Conservation (phyloP, 2,888 invertebrate genomes). For the Notodonta ziczac region DNA sequence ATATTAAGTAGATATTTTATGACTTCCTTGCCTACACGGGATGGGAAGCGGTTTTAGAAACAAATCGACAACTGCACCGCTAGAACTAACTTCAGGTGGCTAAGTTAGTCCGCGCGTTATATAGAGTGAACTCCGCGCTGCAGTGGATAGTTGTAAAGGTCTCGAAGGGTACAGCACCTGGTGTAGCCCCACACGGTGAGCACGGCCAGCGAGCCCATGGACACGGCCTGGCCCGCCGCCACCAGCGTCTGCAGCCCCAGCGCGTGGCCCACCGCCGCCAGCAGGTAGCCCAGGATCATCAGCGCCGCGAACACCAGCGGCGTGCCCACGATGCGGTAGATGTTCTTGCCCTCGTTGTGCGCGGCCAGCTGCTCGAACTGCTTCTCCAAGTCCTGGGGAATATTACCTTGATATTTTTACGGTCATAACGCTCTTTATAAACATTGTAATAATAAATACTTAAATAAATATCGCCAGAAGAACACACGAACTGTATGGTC, state of each 20-base stretch:
- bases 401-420: neutral
- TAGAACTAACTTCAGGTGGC: too few relatives aligned
- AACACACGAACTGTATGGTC: too few relatives aligned
- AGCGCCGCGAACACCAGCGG: slow-evolving; percentile 95
- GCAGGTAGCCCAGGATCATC: slow-evolving; percentile 92
- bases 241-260: slow-evolving; percentile 91
- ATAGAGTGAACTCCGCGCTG: too few relatives aligned
- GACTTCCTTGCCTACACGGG: too few relatives aligned
- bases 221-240: slow-evolving; percentile 89
- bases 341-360: slow-evolving; percentile 98
- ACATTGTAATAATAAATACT: too few relatives aligned
- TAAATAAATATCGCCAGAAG: too few relatives aligned
- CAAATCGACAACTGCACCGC: too few relatives aligned
- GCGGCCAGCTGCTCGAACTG: slow-evolving; percentile 91
- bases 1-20: too few relatives aligned
- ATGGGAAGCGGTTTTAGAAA: too few relatives aligned
- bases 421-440: too few relatives aligned
- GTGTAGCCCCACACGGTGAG: slow-evolving; percentile 94
- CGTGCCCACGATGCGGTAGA: slow-evolving; percentile 97
- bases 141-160: too few relatives aligned
- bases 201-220: slow-evolving; percentile 89
- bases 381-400: slow-evolving; percentile 91
- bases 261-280: slow-evolving; percentile 91
- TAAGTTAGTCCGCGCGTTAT: too few relatives aligned
- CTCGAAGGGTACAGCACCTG: slow-evolving; percentile 81